Base-by-base conservation (phyloP, 2,888 invertebrate species). In the Polietes domitor region DNA sequence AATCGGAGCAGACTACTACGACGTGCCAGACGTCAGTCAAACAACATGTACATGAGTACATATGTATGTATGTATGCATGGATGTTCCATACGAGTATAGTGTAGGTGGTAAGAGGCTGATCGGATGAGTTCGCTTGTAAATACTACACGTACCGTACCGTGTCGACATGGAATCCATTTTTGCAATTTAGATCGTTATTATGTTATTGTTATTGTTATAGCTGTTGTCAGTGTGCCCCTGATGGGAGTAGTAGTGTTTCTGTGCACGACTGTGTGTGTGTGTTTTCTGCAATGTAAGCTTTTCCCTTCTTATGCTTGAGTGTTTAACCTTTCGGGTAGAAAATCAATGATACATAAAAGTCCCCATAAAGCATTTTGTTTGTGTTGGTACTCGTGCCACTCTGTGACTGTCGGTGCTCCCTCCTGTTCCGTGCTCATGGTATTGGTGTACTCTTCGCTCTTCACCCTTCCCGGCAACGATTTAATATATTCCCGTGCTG, bases 311-410 rank as follows among this genome's bases (percentile, higher is more conserved):
- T 53, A 75, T 37, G 71, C 19, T 80, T 50, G 61, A 75, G 75
- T 80, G 75, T 70, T 75, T 75, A 80, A 80, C 80, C 70, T 80
- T 79, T 78, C 17, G 43, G 41, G 24, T 24, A 79, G 58, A 63
- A 80, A 80, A 80, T 80, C 75, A 80, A 80, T 80, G 80, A 80
- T 37, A 75, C 80, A 80, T 80, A 50, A 80, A 70, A 80, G 37
- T 70, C 58, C 26, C 55, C 41, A 28, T 55, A 72, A 55, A 58
- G 21, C 72, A 72, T 72, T 72, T 72, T 55, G 72, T 26, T 41
- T 37, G 32, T 68, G 19, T 43, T 24, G 43, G 2, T 24, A n/a
- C 32, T 32, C 32, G 4, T 32, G 5, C 4, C 5, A 4, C 32
- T 32, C 32, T 32, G 55, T 21, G 4, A 55, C 32, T 10, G 63